Base-by-base conservation (phyloP, 2,888 invertebrate genomes). In the Melinaea marsaeus region DNA sequence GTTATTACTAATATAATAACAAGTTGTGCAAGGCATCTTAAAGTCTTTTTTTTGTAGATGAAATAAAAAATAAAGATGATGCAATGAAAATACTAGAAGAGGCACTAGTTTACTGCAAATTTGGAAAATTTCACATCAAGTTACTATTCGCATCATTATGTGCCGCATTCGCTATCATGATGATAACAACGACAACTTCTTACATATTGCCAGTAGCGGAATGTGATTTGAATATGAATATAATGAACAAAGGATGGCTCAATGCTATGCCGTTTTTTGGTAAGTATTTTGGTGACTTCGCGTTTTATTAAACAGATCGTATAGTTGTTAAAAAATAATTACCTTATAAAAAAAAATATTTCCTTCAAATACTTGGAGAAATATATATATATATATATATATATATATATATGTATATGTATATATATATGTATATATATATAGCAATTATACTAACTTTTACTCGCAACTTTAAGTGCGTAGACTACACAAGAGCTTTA, bases 251-350 rank as follows among this genome's bases (percentile, higher is more conserved):
- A 63, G 84, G 84, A 4, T 56, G 81, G 13, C 63, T 83, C 0
- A 83, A 79, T 59, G 80, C 81, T 7, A 79, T 79, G 68, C 82
- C 84, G 0, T 83, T 83, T 72, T 71, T 80, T 64, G 83, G 84
- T 83, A 71, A 73, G 78, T 66, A 42, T 3, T 42, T 42, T 9
- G 3, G 2, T 9, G 42, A 42, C 42, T 42, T 37, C 37, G 7
- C 37, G 37, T 37, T 37, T 37, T 37, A 37, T 37, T 37, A 37
- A 7, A 37, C 7, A 37, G 4, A 37, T 37, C 22, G 22, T 22
- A 22, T 22, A 22, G 22, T 22, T 22, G 22, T 22, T 22, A 22
- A 22, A n/a, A 22, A 22, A 22, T 22, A 22, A 22, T 22, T 22
- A 22, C 22, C 22, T 22, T 22, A 22, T 22, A 22, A 22, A 22